Evolutionary conservation across 2,797 vertebrate species (phyloP), one percentile per base, ranked within the genome.

Genomic region (Catostomus latipinnis): DNA sequence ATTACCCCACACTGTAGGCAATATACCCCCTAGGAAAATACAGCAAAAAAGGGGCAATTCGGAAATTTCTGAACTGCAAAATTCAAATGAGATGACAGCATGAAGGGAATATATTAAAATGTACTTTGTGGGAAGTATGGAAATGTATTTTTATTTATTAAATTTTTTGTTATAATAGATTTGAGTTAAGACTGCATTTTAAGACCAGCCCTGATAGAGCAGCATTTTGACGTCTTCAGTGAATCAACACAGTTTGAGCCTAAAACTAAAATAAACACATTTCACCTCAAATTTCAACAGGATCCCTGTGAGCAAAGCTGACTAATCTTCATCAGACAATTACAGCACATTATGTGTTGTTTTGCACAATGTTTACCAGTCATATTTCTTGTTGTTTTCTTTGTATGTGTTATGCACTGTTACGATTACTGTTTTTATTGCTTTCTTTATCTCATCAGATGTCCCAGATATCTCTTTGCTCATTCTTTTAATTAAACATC

Each of bases 401-500:
- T 54, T 1, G 50, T 69, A 53, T 74, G 52, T 74, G 11, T 49
- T 82, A 69, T 49, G 70, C 52, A 56, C 58, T 56, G 16, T 78
- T 72, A 69, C 63, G 34, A 79, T 72, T 22, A 71, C 77, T 12
- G 34, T 65, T 56, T 79, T 79, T 72, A 71, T 79, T 79, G 77
- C 60, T 72, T 79, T 63, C 14, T 34, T 63, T 74, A 63, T 74
- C 76, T 82, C 81, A 52, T 71, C 63, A 58, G 61, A 71, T 45
- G 46, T 76, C 82, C 65, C 62, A 54, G 60, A 71, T 45, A 61
- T 52, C 66, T 75, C 34, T 73, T 61, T 10, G 16, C 58, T 18
- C 34, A 18, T 52, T 71, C 43, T 70, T 81, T 54, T 83, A 83
- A 85, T 82, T 82, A 83, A 82, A 69, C 61, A 77, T 50, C 60